Percentiles rank a stretch among this genome's conserved stretches.
phyloP scores from a whole-genome alignment of 2,797 vertebrate genomes.

The Philypnodon macrostomus region DNA sequence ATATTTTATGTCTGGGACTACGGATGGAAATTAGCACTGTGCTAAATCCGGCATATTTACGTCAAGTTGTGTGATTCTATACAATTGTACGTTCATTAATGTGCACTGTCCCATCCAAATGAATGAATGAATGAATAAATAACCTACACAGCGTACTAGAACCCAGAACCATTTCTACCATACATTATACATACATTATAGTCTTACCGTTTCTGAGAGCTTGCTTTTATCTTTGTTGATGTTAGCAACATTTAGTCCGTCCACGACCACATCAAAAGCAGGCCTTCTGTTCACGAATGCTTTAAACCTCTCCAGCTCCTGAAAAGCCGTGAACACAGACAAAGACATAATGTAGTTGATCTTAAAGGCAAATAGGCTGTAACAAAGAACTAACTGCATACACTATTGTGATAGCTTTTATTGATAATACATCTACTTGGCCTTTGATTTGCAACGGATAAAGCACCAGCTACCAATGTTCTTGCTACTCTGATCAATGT shows the following conservation, averaged over 20 bases:
- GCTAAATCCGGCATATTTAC: no score
- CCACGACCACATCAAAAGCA: slow-evolving; percentile 89
- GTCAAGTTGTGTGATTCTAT: no score
- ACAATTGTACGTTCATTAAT: no score
- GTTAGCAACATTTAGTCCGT: slow-evolving; percentile 90
- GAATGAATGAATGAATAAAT: no score
- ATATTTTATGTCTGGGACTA: no score
- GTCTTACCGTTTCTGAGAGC: slow-evolving; percentile 83
- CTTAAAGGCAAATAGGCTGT: no score
- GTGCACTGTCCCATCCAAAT: no score
- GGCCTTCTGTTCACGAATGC: slow-evolving; percentile 80
- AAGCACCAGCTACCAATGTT: slow-evolving; percentile 11
- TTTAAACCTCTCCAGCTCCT: slow-evolving; percentile 85
- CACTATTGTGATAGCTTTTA: no score
- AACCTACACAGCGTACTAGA: slow-evolving; percentile 9
- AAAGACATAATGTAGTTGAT: neutral
- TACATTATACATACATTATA: slow-evolving; percentile 6
- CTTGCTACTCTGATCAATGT: neutral
- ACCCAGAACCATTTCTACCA: no score
- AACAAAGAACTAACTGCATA: no score
- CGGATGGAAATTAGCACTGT: no score
- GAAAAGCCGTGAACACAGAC: slow-evolving; percentile 17
- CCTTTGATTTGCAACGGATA: slow-evolving; percentile 13
- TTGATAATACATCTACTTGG: slow-evolving; percentile 25
- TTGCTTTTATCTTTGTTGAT: slow-evolving; percentile 62